phyloP scores from a whole-genome alignment of 2,113 vertebrate genomes.

The Ceyx melanurus region DNA sequence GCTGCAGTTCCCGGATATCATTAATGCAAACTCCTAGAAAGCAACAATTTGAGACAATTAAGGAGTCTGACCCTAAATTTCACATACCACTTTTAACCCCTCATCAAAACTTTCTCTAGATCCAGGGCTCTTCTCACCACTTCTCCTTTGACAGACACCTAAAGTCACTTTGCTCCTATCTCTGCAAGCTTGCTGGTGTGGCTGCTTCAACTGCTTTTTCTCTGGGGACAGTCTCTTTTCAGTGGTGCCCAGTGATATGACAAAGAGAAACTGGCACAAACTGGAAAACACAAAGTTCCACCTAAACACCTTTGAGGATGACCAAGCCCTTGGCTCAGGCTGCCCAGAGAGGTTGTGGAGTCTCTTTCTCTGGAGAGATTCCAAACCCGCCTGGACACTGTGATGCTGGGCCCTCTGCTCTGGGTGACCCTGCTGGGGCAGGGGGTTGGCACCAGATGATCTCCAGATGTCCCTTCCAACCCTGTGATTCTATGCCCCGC shows the following conservation, averaged over 20 bases:
- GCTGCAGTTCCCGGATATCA: neutral
- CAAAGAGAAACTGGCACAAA: neutral
- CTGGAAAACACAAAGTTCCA: neutral
- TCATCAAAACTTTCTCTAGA: neutral
- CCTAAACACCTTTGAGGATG: neutral
- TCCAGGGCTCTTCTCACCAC: neutral
- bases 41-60: neutral
- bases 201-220: neutral
- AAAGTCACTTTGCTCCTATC: neutral
- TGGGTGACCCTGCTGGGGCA: neutral
- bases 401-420: neutral
- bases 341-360: neutral
- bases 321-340: neutral
- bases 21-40: neutral
- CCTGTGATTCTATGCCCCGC: neutral
- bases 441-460: neutral
- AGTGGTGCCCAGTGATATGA: neutral
- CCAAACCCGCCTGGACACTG: neutral
- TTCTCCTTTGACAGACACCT: neutral
- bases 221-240: neutral
- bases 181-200: neutral
- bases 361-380: neutral
- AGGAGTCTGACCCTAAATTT: neutral
- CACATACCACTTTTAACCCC: accelerated
- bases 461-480: neutral